Evolutionary conservation across 2,888 invertebrate genomes (phyloP), one percentile per base, ranked within the genome.

Genomic region (Drosophila fulvimacula): DNA sequence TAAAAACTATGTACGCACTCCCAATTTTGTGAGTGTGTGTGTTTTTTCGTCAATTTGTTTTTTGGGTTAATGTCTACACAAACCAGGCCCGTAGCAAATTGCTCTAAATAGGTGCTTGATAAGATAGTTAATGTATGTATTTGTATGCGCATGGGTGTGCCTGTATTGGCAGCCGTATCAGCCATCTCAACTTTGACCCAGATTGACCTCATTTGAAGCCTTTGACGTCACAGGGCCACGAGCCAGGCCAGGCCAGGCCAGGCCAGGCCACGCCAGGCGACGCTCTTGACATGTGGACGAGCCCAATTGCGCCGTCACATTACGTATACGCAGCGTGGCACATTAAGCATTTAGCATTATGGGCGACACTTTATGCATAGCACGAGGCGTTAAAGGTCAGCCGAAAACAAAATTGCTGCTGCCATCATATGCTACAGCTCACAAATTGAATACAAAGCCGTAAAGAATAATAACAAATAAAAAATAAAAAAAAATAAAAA

Each of bases 361-460:
- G 42, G 60, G 61, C 62, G 61, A 75, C 61, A 60, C 69, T 73
- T 73, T 73, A 63, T 61, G 75, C 73, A 70, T 64, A 61, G 77
- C 78, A 66, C 68, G 76, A 78, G 78, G 78, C 81, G 82, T 80
- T 82, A 82, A 82, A 81, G 81, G 82, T 81, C 82, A 70, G 51
- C 27, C 57, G n/a, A 46, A 41, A 46, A 41, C 56, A 19, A 38
- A 48, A 46, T 46, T 21, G 55, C 13, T 48, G 56, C 57, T 58
- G 57, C 42, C 69, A 69, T 64, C 64, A 69, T 52, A 57, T 58
- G 65, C 57, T 65, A 53, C 65, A 17, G 44, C 64, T 57, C 55
- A 55, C 57, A 70, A 71, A 53, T 63, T 69, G 60, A 71, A 67
- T 32, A 61, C 60, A 70, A 66, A 56, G 57, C 69, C 63, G 52